These are phyloP conservation scores for Silurus lanzhouensis DNA, from an alignment of 2,797 vertebrate species.

Conservation along the genomic window DNA sequence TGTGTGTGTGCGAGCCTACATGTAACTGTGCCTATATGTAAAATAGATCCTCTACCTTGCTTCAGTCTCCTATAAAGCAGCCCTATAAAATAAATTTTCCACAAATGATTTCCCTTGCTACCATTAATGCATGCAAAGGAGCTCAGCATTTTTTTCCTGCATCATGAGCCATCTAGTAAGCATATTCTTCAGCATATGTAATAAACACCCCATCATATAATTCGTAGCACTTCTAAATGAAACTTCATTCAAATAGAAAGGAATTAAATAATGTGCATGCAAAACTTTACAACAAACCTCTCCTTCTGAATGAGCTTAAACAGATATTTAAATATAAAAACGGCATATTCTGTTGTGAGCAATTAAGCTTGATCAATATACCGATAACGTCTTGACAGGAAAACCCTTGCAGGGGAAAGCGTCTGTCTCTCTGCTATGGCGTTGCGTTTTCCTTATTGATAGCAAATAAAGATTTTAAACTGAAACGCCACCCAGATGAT, in stretches of 20 bases:
- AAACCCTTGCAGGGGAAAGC: slow-evolving; percentile 13
- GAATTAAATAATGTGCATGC: background rate
- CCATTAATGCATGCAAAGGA: background rate
- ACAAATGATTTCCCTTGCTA: background rate
- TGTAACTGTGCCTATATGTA: background rate
- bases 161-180: background rate
- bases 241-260: background rate
- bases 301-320: background rate
- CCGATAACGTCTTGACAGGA: background rate
- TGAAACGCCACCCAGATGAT: slow-evolving; percentile 27
- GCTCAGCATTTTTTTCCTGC: background rate
- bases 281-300: background rate
- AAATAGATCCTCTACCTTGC: background rate
- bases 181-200: background rate
- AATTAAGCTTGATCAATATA: slow-evolving; percentile 39
- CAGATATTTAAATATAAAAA: background rate
- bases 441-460: slow-evolving; percentile 5
- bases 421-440: slow-evolving; percentile 4
- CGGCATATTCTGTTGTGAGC: slow-evolving; percentile 19
- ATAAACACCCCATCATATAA: background rate
- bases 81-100: background rate
- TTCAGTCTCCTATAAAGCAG: background rate
- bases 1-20: background rate
- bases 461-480: slow-evolving; percentile 36
- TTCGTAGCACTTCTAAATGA: background rate